Evolutionary conservation across 2,113 vertebrate species (phyloP), one percentile per base, ranked within the genome.

Genomic region (Coracopsis vasa): DNA sequence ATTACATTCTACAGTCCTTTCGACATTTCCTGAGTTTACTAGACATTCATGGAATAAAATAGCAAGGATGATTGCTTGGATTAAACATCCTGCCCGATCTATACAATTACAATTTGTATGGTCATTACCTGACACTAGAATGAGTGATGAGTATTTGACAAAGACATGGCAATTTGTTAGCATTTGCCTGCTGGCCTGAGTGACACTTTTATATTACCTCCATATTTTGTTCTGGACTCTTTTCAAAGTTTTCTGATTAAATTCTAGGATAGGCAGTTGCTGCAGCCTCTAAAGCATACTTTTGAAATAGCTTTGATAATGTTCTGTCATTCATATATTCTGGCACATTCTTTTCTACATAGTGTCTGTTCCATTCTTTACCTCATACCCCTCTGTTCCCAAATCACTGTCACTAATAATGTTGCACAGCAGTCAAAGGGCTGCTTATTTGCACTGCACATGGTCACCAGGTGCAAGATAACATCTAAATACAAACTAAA

Each of bases 241-340:
- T 97, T 96, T 94, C 82, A 96, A 90, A 96, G 86, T 74, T 94
- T 96, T 77, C 86, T 98, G 96, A 97, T 97, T 97, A 96, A 97
- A 97, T 97, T 97, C 87, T 56, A 94, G 87, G 74, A 93, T 33
- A 84, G 85, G 65, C 88, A 94, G 91, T 92, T 95, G 66, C 70
- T 96, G 86, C 80, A 95, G 93, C 79, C 47, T 90, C 86, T 75
- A 88, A 95, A 95, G 92, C 73, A 56, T 31, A 95, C 42, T 94
- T 97, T 58, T 93, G 65, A 95, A 97, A 97, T 48, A 82, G 92
- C 72, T 95, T 94, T 94, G 91, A 92, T 92, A 92, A 88, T 54
- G 21, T 69, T 87, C 66, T 90, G 95, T 94, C 93, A 96, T 94
- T 95, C 88, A 62, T 44, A 88, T 61, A 92, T 95, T 93, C 70